Evolutionary conservation across 2,888 invertebrate genomes (phyloP), one percentile per base, ranked within the genome.

Genomic region (Sialis lutaria): DNA sequence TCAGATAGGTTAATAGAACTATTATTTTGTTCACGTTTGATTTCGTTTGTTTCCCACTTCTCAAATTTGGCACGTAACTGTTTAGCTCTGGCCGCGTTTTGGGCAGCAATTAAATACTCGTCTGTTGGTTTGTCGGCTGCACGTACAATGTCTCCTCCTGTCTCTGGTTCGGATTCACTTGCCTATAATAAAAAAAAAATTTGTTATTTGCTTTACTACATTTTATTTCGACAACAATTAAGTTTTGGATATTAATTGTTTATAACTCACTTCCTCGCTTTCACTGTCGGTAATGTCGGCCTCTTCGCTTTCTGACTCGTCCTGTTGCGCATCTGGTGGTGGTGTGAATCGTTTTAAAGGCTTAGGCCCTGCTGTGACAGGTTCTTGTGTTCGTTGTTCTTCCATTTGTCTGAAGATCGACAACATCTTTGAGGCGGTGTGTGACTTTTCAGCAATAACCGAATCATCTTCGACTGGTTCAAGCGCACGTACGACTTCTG

Each of bases 321-420:
- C 54, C 42, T 61, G 58, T 6, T 63, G 54, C 0, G 65, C 64
- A 52, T 87, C 86, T 10, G 87, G 87, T 0, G 91, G 91, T 2
- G 91, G 91, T 1, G 91, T 91, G 65, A 91, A 91, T 49, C 88
- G 70, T 63, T 90, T 91, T 50, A 91, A 64, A 0, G 91, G 90
- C 60, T 87, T 87, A 0, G 81, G 86, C 8, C 83, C 77, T 71
- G 57, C 31, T 7, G 59, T 60, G 55, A 58, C 56, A 40, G 69
- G 69, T 10, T 75, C 63, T 10, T 70, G 71, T 9, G 70, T 67
- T 51, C 73, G 67, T 49, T 77, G 74, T 56, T 82, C 80, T 67
- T 92, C 92, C 74, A 93, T 77, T 67, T 89, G 83, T 1, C 90
- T 74, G 74, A 93, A 93, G 55, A 90, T 85, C 57, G 74, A 77